Evolutionary conservation across 1,140 invertebrate species (phyloP), one percentile per base, ranked within the genome.

Genomic region (Drosophila subobscura): DNA sequence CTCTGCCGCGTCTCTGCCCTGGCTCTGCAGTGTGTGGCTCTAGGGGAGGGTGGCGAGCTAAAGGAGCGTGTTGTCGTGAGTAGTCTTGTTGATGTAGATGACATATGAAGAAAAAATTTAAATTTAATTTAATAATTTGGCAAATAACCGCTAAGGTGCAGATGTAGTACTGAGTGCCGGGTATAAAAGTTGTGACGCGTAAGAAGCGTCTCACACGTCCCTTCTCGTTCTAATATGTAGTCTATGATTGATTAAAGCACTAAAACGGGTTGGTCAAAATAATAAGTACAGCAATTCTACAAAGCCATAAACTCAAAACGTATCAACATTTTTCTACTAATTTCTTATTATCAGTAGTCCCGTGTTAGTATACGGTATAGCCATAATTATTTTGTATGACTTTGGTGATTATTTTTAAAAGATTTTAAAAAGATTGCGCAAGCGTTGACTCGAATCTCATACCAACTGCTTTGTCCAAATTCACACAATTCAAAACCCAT

Each of bases 391-490:
- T 57, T 57, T 57, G 42, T n/a, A 45, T 6, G 4, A 45, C 16
- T 37, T 46, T 56, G n/a, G 40, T n/a, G 10, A 56, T 56, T 46
- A 2, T 25, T 37, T 37, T 57, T 46, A n/a, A 6, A 12, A 57
- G 46, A 29, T 41, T 57, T 16, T 41, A 29, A 56, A 44, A 44
- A 29, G 41, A 5, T 56, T 56, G 41, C 40, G 54, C 6, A 53
- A 53, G 10, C 14, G 0, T 53, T 14, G 3, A 44, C 40, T 44
- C 22, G 22, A 25, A 55, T 44, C 4, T 55, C 10, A 44, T 44
- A 25, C 37, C 53, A 55, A 3, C 4, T 55, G 44, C 42, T 44
- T 42, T 55, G 8, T 4, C 20, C 29, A 52, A 16, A 52, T 33
- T 14, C 5, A 25, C n/a, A 42, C 27, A 51, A 51, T 16, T 52